These are phyloP conservation scores for Tachina fera DNA, from an alignment of 2,888 invertebrate genomes.

Conservation along the genomic window DNA sequence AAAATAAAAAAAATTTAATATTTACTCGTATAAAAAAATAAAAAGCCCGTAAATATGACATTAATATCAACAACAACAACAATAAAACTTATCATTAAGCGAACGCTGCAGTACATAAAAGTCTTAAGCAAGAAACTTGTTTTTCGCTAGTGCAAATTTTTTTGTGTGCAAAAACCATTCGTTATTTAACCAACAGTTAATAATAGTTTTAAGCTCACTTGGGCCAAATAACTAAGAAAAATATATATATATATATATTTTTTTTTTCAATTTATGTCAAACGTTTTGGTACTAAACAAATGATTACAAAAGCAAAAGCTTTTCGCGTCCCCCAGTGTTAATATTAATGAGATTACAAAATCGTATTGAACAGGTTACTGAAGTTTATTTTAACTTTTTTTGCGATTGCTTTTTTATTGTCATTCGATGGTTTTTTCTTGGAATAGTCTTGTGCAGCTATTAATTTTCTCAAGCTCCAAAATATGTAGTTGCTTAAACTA, in stretches of 20 bases:
- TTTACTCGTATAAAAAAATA: background rate
- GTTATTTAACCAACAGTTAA: constrained; percentile 5
- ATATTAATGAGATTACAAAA: constrained; percentile 26
- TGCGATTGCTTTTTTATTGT: background rate
- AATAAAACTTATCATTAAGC: background rate
- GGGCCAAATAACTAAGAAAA: background rate
- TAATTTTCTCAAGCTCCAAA: background rate
- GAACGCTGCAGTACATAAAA: constrained; percentile 29
- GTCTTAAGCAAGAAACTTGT: constrained; percentile 67
- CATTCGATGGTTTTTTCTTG: background rate
- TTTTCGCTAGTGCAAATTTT: constrained; percentile 11
- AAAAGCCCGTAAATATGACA: constrained; percentile 14
- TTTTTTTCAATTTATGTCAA: constrained; percentile 43
- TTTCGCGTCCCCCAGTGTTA: background rate
- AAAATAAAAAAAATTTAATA: background rate
- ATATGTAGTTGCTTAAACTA: constrained; percentile 22
- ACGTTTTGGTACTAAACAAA: background rate
- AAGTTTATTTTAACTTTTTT: background rate
- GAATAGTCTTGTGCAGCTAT: background rate
- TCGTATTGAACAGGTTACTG: constrained; percentile 17
- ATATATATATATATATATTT: background rate
- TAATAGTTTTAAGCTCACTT: background rate
- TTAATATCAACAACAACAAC: constrained; percentile 6
- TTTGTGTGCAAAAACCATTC: background rate
- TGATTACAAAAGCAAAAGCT: background rate